phyloP scores from a whole-genome alignment of 53 echinoderm and acorn worm genomes.

The Mesocentrotus franciscanus region DNA sequence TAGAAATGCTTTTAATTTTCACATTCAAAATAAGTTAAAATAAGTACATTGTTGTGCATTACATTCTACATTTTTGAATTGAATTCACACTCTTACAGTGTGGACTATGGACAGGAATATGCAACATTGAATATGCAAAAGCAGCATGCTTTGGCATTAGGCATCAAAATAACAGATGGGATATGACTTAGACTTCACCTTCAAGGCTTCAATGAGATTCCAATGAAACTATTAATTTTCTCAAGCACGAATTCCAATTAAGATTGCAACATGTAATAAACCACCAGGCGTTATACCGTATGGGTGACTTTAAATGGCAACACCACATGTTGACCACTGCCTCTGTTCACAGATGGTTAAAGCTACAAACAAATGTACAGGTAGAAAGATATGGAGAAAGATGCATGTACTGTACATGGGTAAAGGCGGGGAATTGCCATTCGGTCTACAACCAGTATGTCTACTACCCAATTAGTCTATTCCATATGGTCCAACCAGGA shows the following conservation, averaged over 20 bases:
- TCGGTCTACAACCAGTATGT: no score
- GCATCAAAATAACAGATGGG: neutral
- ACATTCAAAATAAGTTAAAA: no score
- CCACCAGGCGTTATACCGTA: neutral
- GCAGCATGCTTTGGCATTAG: neutral
- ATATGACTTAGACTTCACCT: conserved; percentile 16
- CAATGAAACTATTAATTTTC: conserved; percentile 31
- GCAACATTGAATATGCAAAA: no score
- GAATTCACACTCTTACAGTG: neutral
- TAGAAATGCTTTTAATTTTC: neutral
- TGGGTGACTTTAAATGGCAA: neutral
- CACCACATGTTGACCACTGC: conserved; percentile 35
- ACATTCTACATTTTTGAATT: neutral
- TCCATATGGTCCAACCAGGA: no score
- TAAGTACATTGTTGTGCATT: no score
- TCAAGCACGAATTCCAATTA: conserved; percentile 13
- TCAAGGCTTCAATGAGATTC: conserved; percentile 32
- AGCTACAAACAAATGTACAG: no score
- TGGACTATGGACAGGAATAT: neutral
- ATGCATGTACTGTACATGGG: no score
- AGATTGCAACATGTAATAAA: conserved; percentile 25
- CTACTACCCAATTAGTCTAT: no score
- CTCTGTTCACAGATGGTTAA: neutral
- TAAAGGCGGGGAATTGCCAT: no score
- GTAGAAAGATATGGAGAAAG: no score